These are phyloP conservation scores for Zaprionus inermis DNA, from an alignment of 1,140 invertebrate species.

Conservation along the genomic window DNA sequence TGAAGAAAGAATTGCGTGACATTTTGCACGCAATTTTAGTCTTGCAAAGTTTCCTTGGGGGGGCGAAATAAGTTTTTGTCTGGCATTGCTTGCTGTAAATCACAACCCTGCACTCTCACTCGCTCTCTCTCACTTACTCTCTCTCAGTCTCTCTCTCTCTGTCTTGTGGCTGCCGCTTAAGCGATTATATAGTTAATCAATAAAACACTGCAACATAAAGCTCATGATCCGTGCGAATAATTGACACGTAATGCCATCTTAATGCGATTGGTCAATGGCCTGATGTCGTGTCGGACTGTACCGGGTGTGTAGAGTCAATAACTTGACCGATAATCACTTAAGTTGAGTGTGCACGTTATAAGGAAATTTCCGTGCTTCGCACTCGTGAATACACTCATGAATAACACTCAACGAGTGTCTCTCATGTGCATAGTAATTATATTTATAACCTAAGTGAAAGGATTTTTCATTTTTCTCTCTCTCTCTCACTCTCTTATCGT, in stretches of 20 bases:
- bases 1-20: conserved; percentile 12
- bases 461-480: conserved; percentile 4
- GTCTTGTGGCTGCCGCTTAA: background rate
- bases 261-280: conserved; percentile 13
- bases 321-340: conserved; percentile 2
- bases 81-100: background rate
- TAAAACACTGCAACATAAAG: background rate
- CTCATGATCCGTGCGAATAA: background rate
- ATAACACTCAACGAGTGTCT: conserved; percentile 5
- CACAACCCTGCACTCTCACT: background rate
- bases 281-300: background rate
- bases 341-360: background rate
- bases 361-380: conserved; percentile 3
- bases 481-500: background rate
- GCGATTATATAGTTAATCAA: conserved; percentile 13
- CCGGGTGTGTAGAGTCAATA: background rate
- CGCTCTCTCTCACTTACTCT: background rate
- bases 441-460: conserved; percentile 36
- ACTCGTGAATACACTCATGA: conserved; percentile 13
- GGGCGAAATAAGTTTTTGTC: too few species aligned
- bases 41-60: background rate
- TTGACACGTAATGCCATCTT: conserved; percentile 6
- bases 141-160: background rate
- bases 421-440: conserved; percentile 29
- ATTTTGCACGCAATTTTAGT: conserved; percentile 1